These are phyloP conservation scores for Oligia fasciuncula DNA, from an alignment of 2,888 invertebrate genomes.

Conservation along the genomic window DNA sequence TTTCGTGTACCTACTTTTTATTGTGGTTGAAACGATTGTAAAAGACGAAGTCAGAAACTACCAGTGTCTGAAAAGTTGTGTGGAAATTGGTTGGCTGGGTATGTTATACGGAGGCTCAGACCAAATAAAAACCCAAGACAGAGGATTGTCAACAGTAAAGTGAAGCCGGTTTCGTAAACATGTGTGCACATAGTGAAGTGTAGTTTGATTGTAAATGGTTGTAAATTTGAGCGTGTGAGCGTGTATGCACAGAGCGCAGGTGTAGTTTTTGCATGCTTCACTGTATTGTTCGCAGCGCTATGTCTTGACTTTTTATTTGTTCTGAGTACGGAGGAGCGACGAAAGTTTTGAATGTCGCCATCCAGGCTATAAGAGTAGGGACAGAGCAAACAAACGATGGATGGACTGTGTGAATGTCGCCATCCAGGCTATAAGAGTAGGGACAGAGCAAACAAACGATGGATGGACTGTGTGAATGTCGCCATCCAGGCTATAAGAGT, in stretches of 20 bases:
- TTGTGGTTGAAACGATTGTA: background rate
- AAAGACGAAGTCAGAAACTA: background rate
- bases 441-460: background rate
- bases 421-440: background rate
- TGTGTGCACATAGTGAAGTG: too few relatives aligned
- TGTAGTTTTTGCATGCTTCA: too few relatives aligned
- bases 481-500: background rate
- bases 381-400: background rate
- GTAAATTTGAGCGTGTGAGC: too few relatives aligned
- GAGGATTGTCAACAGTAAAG: too few relatives aligned
- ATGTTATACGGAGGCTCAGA: background rate
- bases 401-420: background rate
- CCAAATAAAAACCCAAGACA: too few relatives aligned
- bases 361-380: background rate
- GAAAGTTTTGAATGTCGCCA: background rate
- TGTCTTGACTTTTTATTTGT: too few relatives aligned
- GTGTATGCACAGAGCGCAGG: too few relatives aligned
- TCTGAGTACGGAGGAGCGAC: background rate
- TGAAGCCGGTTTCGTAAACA: too few relatives aligned
- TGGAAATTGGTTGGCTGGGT: background rate
- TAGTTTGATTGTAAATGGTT: too few relatives aligned
- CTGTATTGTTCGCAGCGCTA: too few relatives aligned
- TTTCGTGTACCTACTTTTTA: background rate
- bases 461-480: background rate
- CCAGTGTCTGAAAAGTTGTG: background rate